Evolutionary conservation across 2,113 vertebrate species (phyloP), one percentile per base, ranked within the genome.

Genomic region (Callospermophilus lateralis): DNA sequence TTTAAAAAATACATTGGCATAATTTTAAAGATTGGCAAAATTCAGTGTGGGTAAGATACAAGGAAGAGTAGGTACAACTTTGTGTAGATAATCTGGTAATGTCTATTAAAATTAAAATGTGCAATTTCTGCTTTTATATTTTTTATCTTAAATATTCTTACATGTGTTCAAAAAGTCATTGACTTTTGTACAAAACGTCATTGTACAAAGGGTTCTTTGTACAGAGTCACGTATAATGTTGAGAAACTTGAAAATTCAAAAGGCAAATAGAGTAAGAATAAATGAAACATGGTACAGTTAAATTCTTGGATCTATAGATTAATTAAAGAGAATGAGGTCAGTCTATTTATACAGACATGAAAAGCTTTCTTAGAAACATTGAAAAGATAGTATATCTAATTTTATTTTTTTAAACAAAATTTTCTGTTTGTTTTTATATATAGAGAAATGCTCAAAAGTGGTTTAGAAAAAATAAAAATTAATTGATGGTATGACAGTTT

Each of bases 31-130:
- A 80, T 22, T 84, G 58, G 39, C 51, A 30, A 19, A 48, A 58
- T 73, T 39, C 55, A 83, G 0, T 74, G 30, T 86, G 90, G 17
- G 11, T 78, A 76, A 85, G 22, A 83, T 34, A 45, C 19, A 86
- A 30, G 76, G 37, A 74, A 80, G 17, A 67, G 10, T 15, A 84
- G n/a, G 15, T 78, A 76, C 20, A 65, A 45, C 20, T 26, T 95
- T 73, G 73, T 10, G 16, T 42, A 32, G 42, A 4, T 53, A 65
- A 51, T 63, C 90, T 87, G 63, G 32, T 45, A 70, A 22, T 84
- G 13, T 79, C 39, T 94, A 8, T 87, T 92, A 61, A 94, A 84
- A 61, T 84, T 80, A 86, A 77, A 61, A 93, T 80, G 22, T 90
- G 19, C 26, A 84, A 10, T 58, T 65, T 93, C 34, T 28, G 85